phyloP scores from a whole-genome alignment of 1,140 invertebrate genomes.

The Wiebesia pumilae region DNA sequence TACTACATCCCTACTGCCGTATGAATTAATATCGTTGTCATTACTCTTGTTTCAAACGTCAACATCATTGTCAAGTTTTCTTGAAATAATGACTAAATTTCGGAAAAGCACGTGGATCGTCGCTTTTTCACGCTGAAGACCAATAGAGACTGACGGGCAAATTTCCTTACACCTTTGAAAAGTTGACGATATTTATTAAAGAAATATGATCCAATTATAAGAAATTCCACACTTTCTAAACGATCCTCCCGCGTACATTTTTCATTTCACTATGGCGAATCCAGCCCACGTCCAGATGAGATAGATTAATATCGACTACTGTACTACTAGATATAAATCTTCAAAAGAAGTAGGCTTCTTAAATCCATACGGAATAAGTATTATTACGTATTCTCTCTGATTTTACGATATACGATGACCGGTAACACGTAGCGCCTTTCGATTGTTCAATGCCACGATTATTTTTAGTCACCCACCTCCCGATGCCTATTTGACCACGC shows the following conservation, averaged over 20 bases:
- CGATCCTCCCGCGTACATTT: too few relatives aligned
- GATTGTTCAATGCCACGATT: slow-evolving; percentile 22
- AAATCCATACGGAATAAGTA: slow-evolving; percentile 23
- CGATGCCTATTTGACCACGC: background rate
- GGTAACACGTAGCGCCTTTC: background rate
- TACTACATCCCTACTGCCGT: too few relatives aligned
- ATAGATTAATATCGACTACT: background rate
- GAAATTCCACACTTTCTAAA: background rate
- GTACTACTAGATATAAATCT: background rate
- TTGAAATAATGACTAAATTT: too few relatives aligned
- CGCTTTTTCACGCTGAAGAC: too few relatives aligned
- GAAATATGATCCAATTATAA: background rate
- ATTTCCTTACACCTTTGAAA: background rate
- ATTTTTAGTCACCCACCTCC: background rate
- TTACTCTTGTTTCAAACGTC: too few relatives aligned
- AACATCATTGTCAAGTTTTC: too few relatives aligned
- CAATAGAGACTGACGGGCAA: too few relatives aligned
- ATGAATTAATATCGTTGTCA: too few relatives aligned
- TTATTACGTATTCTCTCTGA: background rate
- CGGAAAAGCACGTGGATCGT: too few relatives aligned
- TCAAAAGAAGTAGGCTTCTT: background rate
- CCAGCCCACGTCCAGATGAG: background rate
- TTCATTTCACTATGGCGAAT: too few relatives aligned
- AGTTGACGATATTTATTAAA: background rate
- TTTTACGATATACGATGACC: background rate